Evolutionary conservation across 2,888 invertebrate genomes (phyloP).

Genomic region (Barypeithes pellucidus): DNA sequence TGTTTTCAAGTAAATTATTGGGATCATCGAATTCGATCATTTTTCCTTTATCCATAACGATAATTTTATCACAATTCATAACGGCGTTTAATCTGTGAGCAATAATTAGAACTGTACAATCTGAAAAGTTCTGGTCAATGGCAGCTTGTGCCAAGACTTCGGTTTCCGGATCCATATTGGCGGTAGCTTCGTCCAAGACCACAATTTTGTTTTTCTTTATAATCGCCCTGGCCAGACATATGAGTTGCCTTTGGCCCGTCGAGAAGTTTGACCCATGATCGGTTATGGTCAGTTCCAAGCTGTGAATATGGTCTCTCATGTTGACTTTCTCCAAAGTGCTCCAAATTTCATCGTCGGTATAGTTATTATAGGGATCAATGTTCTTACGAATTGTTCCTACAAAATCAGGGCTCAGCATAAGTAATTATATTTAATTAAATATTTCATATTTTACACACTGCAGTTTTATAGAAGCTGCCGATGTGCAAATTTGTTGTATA

Average conservation of each 20-base stretch:
- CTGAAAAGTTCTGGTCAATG: constrained; percentile 71
- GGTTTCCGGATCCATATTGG: constrained; percentile 74
- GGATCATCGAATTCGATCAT: constrained; percentile 63
- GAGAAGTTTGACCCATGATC: constrained; percentile 60
- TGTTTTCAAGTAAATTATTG: constrained; percentile 56
- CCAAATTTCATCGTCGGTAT: constrained; percentile 64
- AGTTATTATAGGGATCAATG: constrained; percentile 61
- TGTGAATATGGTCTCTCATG: constrained; percentile 64
- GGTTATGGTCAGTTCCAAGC: constrained; percentile 58
- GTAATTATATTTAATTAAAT: no score
- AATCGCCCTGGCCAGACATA: constrained; percentile 75
- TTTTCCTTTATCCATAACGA: constrained; percentile 73
- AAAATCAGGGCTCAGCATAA: no score
- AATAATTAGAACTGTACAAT: constrained; percentile 74
- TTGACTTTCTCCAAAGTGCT: constrained; percentile 66
- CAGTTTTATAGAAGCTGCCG: no score
- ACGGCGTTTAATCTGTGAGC: constrained; percentile 71
- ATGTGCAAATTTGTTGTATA: no score
- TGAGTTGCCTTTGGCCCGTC: constrained; percentile 73
- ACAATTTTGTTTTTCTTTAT: constrained; percentile 72
- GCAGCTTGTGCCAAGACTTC: constrained; percentile 73
- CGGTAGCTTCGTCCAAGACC: constrained; percentile 75
- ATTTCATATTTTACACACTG: no score
- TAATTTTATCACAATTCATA: constrained; percentile 74
- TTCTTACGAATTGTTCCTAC: constrained; percentile 73